Evolutionary conservation across 2,797 vertebrate genomes (phyloP).

Genomic region (Oryzias dopingdopingensis): DNA sequence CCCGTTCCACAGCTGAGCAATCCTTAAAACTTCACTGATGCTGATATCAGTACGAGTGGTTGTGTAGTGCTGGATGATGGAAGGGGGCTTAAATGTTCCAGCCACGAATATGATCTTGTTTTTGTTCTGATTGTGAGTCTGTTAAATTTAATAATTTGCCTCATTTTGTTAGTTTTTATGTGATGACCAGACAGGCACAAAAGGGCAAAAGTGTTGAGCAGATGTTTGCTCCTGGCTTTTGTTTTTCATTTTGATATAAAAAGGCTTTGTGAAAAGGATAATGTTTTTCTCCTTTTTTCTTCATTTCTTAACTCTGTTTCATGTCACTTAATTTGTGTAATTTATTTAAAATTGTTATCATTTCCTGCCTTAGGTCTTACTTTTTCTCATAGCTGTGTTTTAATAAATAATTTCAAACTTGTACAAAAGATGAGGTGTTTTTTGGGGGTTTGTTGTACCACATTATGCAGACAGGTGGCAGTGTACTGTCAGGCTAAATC

Average conservation of each 20-base stretch:
- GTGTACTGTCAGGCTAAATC: constrained; percentile 88
- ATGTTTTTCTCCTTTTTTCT: constrained; percentile 30
- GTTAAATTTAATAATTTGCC: constrained; percentile 45
- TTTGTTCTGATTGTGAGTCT: constrained; percentile 37
- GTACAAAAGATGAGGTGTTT: constrained; percentile 79
- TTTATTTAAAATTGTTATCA: constrained; percentile 87
- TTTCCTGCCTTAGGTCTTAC: constrained; percentile 85
- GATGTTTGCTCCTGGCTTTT: constrained; percentile 82
- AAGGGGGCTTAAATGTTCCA: constrained; percentile 14
- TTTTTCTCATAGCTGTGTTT: constrained; percentile 51
- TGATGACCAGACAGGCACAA: constrained; percentile 2
- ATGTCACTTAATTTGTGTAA: constrained; percentile 85
- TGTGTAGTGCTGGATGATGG: not conserved
- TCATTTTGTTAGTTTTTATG: constrained; percentile 26
- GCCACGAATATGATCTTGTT: constrained; percentile 21
- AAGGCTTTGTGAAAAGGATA: constrained; percentile 80
- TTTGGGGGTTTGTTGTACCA: constrained; percentile 76
- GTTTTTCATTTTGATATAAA: constrained; percentile 83
- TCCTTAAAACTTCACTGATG: constrained; percentile 45
- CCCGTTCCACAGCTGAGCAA: constrained; percentile 39
- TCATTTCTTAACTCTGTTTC: constrained; percentile 35
- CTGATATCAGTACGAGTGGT: constrained; percentile 38
- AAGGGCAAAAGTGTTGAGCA: constrained; percentile 69
- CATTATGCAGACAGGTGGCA: constrained; percentile 94
- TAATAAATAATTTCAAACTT: constrained; percentile 77